phyloP scores from a whole-genome alignment of 2,113 vertebrate genomes.

The Petrocephalus zakoni region DNA sequence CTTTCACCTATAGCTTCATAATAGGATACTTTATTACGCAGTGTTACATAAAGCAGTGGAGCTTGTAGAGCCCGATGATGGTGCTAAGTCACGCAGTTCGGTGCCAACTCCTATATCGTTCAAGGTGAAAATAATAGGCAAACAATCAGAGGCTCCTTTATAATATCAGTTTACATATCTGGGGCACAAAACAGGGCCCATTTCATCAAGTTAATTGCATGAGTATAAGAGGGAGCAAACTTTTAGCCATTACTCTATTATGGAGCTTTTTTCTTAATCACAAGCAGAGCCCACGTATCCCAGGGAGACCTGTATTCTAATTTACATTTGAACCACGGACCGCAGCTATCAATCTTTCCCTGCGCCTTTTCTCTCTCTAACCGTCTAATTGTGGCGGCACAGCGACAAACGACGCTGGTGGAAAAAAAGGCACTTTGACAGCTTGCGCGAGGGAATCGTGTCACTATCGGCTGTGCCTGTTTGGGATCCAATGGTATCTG shows the following conservation, averaged over 20 bases:
- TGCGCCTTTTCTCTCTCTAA: constrained; percentile 66
- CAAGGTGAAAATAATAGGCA: constrained; percentile 90
- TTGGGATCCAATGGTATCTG: constrained; percentile 13
- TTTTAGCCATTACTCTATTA: constrained; percentile 91
- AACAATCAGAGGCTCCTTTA: constrained; percentile 84
- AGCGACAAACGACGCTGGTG: constrained; percentile 67
- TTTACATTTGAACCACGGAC: constrained; percentile 99
- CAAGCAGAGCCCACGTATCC: constrained; percentile 92
- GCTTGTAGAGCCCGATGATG: neutral
- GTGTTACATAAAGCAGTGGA: neutral
- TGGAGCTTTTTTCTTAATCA: constrained; percentile 97
- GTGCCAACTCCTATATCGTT: constrained; percentile 49
- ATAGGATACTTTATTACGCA: neutral
- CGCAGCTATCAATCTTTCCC: constrained; percentile 97
- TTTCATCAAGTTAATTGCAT: constrained; percentile 99
- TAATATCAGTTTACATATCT: constrained; percentile 89
- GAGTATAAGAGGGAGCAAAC: constrained; percentile 95
- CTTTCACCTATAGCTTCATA: neutral
- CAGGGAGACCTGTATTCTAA: constrained; percentile 92
- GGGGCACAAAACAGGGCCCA: constrained; percentile 71
- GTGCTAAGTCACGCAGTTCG: constrained; percentile 33
- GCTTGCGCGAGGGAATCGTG: constrained; percentile 58
- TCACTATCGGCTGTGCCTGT: constrained; percentile 33
- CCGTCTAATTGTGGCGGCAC: constrained; percentile 89
- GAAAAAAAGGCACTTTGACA: constrained; percentile 58